These are phyloP conservation scores for Paratilapia polleni DNA, from an alignment of 2,113 vertebrate species.

Conservation along the genomic window DNA sequence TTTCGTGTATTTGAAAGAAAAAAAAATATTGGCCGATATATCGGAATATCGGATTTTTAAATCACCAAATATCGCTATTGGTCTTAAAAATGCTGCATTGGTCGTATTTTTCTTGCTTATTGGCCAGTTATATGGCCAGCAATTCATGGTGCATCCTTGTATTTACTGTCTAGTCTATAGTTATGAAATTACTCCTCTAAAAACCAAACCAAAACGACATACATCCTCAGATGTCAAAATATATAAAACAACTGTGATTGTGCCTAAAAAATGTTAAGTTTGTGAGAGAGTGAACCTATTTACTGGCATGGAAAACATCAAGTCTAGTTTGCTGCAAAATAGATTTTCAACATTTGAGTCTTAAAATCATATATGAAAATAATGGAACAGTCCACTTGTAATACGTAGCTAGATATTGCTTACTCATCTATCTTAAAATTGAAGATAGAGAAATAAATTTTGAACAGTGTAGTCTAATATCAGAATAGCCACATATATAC, in stretches of 20 bases:
- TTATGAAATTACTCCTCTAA: no score
- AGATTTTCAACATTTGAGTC: neutral
- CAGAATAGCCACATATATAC: neutral
- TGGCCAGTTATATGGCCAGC: neutral
- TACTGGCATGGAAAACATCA: neutral
- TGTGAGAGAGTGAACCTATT: neutral
- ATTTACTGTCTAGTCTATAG: neutral
- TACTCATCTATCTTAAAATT: neutral
- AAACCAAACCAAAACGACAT: no score
- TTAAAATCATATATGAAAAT: neutral
- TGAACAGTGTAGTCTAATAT: neutral
- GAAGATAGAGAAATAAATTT: neutral
- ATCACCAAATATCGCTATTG: neutral
- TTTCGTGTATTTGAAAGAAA: neutral
- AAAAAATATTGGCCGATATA: neutral
- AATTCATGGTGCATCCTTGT: neutral
- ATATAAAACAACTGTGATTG: neutral
- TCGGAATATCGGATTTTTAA: neutral
- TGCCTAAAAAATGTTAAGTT: neutral
- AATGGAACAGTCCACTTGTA: neutral
- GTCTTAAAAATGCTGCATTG: neutral
- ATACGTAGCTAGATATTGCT: neutral
- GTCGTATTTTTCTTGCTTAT: neutral
- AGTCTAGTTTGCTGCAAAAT: neutral
- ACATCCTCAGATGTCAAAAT: neutral